Base-by-base conservation (phyloP, 2,113 vertebrate species). In the Dipodomys stephensi region DNA sequence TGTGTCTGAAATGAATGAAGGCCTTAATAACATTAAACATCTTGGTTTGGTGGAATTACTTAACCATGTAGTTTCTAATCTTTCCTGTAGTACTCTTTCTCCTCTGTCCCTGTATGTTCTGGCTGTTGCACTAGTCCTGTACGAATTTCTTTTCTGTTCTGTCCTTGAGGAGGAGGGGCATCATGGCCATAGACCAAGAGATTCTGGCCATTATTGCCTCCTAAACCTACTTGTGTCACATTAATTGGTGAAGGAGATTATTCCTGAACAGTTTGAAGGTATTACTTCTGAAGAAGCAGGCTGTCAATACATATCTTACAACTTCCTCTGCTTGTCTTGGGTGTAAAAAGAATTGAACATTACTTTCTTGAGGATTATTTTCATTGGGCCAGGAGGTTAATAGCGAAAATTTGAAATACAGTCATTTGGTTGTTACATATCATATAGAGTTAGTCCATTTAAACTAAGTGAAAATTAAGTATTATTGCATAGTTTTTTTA, bases 1-100 rank as follows among this genome's bases (percentile, higher is more conserved):
- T 96, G 80, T 96, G 83, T 93, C 84, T 92, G 88, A 95, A 95
- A 97, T 96, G 96, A 96, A 95, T 95, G 97, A 94, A 95, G 96
- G 95, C 94, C 79, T 94, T 76, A 78, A 69, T 93, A 90, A 92
- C 83, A 93, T 95, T 90, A 93, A 96, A 92, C 64, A 91, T 90
- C 76, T 93, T 92, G 95, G 62, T 92, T 96, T 93, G 96, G 91
- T 94, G 76, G 71, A 82, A 85, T 92, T 92, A 87, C 88, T 94
- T 96, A 90, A 92, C 83, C 85, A 22, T 93, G 85, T 93, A 94
- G 90, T 94, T 97, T 93, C 88, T 88, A 90, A 64, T 95, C 88
- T 84, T 96, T 82, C 74, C 79, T 0, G 7, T 81, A 79, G 76
- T 95, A 89, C 53, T 96, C 60, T 35, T 82, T 83, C 49, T 95